Evolutionary conservation across 2,113 vertebrate genomes (phyloP), one percentile per base, ranked within the genome.

Genomic region (Nestor notabilis): DNA sequence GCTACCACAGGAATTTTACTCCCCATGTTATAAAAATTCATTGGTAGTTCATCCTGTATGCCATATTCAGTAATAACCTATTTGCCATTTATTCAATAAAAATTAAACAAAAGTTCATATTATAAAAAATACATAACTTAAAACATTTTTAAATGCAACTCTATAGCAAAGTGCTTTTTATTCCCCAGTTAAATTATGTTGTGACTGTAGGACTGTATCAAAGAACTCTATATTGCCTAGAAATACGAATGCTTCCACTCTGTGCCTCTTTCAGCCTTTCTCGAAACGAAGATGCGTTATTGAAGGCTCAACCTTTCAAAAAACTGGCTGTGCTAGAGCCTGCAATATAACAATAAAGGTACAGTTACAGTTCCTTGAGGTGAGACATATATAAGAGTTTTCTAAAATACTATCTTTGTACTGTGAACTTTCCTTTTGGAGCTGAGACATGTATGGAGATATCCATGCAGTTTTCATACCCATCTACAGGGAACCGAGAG

Each of bases 261-360:
- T 82, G 12, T 72, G 29, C 63, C 41, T 72, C 17, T 90, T 97
- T 46, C 74, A 99, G 99, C 90, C 77, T 33, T 68, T 89, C 39
- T 96, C 94, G 79, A 94, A 49, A 21, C 79, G 28, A 20, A 98
- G 91, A 21, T 99, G 98, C 37, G 2, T 98, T 56, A 99, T 95
- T 83, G 76, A 43, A 37, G 44, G 17, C 4, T 2, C 95, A 35
- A 74, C 5, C 8, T 41, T 98, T 68, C 66, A 94, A 10, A 76
- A 46, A 29, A 93, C 20, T 0, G 97, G 98, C 60, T 99, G 99
- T 91, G 77, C 95, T 15, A 95, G 89, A 9, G 93, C 95, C 79
- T 99, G 99, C 92, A 98, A 98, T 20, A 10, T 87, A 33, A 98
- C 97, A 1, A 56, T 97, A 28, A 98, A 93, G 90, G 98, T 99